Base-by-base conservation (phyloP, 2,888 invertebrate genomes). In the Xanthia togata region DNA sequence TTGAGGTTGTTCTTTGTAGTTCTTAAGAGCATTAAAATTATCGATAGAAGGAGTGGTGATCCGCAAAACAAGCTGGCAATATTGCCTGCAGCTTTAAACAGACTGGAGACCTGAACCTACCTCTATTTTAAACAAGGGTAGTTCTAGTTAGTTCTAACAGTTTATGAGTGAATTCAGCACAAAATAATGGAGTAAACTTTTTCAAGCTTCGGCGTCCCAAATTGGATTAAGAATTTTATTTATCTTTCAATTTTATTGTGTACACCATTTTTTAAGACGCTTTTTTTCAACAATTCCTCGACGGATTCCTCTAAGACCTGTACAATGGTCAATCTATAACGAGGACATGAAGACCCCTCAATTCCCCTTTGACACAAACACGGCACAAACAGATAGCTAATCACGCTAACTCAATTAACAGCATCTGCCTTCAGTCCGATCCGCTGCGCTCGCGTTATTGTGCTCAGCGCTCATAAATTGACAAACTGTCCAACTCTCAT, bases 401-500 rank as follows among this genome's bases (percentile, higher is more conserved):
- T 90, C 87, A 87, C 88, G 85, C 82, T 88, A 91, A 93, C 93
- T 94, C 93, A 93, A 94, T 94, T 94, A 95, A 90, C 91, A 89
- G 91, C 92, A 93, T 93, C 92, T 93, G 92, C 91, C 92, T 91
- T 93, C 92, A 92, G 89, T 92, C 92, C 91, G 89, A 90, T 91
- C 90, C 89, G 90, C 90, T 90, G 90, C 89, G 89, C 88, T 81
- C 90, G 89, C 91, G 89, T 88, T 92, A 91, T 94, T 93, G 94
- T 93, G 92, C 89, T 88, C 91, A 88, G 91, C 81, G 90, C 93
- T 93, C 95, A 95, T 96, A 96, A 96, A 96, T 96, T 96, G 96
- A 96, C 95, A 95, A 96, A 96, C 93, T 96, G 96, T 95, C 96
- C 93, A 96, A 96, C 95, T 96, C 93, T 91, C 93, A 92, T 93